These are phyloP conservation scores for Scotopteryx bipunctaria DNA, from an alignment of 2,888 invertebrate genomes.

Conservation along the genomic window DNA sequence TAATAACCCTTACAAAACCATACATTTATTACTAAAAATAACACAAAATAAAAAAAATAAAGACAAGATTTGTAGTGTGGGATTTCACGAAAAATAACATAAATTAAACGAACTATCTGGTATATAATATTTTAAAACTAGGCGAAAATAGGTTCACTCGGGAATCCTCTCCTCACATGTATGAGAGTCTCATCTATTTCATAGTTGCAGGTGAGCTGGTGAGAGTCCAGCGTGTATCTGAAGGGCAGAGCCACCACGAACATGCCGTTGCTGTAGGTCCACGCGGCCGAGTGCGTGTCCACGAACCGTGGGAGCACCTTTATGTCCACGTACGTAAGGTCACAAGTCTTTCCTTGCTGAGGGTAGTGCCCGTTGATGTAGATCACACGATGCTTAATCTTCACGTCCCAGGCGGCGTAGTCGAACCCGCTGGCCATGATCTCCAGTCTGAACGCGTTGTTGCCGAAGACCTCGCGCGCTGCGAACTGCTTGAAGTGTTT, in stretches of 20 bases:
- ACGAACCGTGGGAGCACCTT: slow-evolving; percentile 30
- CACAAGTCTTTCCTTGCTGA: slow-evolving; percentile 14
- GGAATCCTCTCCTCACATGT: slow-evolving; percentile 16
- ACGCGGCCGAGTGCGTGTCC: slow-evolving; percentile 16
- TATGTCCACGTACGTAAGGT: slow-evolving; percentile 28
- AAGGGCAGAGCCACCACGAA: slow-evolving; percentile 24
- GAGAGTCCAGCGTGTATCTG: slow-evolving; percentile 10
- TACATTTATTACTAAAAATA: too few species aligned
- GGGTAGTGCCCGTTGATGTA: slow-evolving; percentile 23
- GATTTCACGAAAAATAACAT: too few species aligned
- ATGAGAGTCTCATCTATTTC: slow-evolving; percentile 24
- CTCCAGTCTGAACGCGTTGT: slow-evolving; percentile 22
- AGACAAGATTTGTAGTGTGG: too few species aligned
- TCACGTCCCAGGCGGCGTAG: slow-evolving; percentile 17
- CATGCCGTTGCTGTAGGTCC: slow-evolving; percentile 16
- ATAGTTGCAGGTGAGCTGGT: slow-evolving; percentile 11
- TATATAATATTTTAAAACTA: too few species aligned
- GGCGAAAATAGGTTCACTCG: slow-evolving; percentile 21
- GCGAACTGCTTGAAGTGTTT: slow-evolving; percentile 27
- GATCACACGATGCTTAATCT: slow-evolving; percentile 26
- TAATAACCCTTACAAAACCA: too few species aligned
- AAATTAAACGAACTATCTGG: too few species aligned
- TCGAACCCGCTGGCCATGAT: slow-evolving; percentile 3
- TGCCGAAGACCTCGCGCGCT: slow-evolving; percentile 20
- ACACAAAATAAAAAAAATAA: too few species aligned